These are phyloP conservation scores for Brenthis daphne DNA, from an alignment of 2,888 invertebrate species.

Conservation along the genomic window DNA sequence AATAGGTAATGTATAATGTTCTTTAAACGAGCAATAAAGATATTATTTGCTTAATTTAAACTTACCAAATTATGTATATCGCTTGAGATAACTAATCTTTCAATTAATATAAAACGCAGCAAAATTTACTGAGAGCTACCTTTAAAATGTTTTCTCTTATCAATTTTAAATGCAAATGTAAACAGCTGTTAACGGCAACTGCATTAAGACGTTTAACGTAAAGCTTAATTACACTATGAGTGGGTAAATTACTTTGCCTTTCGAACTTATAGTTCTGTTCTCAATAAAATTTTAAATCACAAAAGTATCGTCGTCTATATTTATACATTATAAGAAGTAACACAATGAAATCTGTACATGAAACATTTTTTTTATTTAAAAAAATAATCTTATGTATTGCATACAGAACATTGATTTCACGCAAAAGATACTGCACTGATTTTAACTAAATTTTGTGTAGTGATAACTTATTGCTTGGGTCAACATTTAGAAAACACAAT, in stretches of 20 bases:
- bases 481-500: too few relatives aligned
- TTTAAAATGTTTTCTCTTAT: conserved; percentile 37
- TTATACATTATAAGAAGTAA: too few relatives aligned
- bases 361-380: too few relatives aligned
- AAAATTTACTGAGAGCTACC: conserved; percentile 34
- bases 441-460: too few relatives aligned
- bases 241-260: conserved; percentile 58
- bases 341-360: too few relatives aligned
- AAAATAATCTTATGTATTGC: too few relatives aligned
- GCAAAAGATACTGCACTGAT: too few relatives aligned
- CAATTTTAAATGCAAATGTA: conserved; percentile 73
- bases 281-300: neutral
- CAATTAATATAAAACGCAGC: conserved; percentile 21
- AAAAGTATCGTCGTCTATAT: too few relatives aligned
- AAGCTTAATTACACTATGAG: conserved; percentile 70
- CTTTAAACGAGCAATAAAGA: neutral
- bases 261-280: conserved; percentile 24
- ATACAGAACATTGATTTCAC: too few relatives aligned
- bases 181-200: conserved; percentile 72
- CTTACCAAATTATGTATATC: conserved; percentile 8
- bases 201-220: conserved; percentile 63
- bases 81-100: conserved; percentile 17
- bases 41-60: conserved; percentile 6
- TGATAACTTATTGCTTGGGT: too few relatives aligned
- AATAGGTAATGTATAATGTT: conserved; percentile 2